Evolutionary conservation across 1,140 invertebrate genomes (phyloP), one percentile per base, ranked within the genome.

Genomic region (Leptinotarsa lineolata): DNA sequence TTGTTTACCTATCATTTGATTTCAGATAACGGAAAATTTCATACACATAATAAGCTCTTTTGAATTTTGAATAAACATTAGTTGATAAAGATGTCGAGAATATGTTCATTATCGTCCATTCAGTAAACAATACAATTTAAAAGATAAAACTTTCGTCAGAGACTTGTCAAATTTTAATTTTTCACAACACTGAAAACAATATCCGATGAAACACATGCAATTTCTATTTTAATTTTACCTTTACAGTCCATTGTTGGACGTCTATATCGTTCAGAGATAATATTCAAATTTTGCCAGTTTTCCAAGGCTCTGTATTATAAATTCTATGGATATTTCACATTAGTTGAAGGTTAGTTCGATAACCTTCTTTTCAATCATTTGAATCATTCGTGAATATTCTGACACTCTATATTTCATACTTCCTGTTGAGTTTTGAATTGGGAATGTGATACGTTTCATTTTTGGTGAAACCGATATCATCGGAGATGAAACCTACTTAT

Each of bases 271-370:
- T 39, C 8, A 39, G 30, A 39, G 75, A 76, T 76, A 76, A 76
- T 76, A 76, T 76, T 76, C 73, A 76, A 76, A 76, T 76, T 76
- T 72, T 11, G 74, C 15, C 70, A 66, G 68, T 69, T 54, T 72
- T 73, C n/a, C 71, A 70, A 76, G 68, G 74, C 68, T 73, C 48
- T 59, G 22, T 73, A 70, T 73, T 70, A 60, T 73, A 65, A 70
- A 76, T 76, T 73, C 60, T 21, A 61, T 68, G 75, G 64, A 74
- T 71, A 76, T 71, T 76, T 69, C 75, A 64, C 68, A 71, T 74
- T 76, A 48, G 67, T 68, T 74, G 75, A 76, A 76, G 75, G 75
- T 76, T 72, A 76, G 72, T 74, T 74, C 75, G 75, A 76, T 74
- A 76, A 76, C 75, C 75, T 74, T 76, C 74, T 60, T 30, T 45